Evolutionary conservation across 92 coral and sea anemone genomes (phyloP).

Genomic region (Metridium senile): DNA sequence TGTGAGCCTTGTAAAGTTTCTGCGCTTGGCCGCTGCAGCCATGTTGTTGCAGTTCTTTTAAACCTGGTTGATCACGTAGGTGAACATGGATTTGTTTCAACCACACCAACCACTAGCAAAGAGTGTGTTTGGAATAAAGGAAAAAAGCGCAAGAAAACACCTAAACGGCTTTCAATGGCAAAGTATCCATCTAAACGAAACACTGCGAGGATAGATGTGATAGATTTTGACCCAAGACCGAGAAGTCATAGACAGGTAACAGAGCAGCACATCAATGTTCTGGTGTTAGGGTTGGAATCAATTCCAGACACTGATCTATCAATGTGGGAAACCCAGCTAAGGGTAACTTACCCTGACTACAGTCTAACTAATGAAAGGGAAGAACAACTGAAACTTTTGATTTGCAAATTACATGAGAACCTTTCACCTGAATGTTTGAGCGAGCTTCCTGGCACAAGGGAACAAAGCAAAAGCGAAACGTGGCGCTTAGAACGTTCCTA

Average conservation of each 20-base stretch:
- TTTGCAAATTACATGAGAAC: neutral
- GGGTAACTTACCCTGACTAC: slow-evolving; percentile 15
- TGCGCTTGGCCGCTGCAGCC: slow-evolving; percentile 57
- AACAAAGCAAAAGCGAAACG: neutral
- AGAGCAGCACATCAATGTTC: neutral
- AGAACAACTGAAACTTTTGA: neutral
- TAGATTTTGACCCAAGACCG: slow-evolving; percentile 50
- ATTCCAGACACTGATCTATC: slow-evolving; percentile 12
- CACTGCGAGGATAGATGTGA: neutral
- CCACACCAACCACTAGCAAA: slow-evolving; percentile 31
- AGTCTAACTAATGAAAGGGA: neutral
- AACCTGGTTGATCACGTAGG: slow-evolving; percentile 10
- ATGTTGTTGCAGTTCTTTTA: slow-evolving; percentile 49
- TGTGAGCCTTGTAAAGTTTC: slow-evolving; percentile 53
- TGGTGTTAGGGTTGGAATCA: neutral
- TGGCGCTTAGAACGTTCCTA: slow-evolving; percentile 28
- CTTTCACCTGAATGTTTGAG: neutral
- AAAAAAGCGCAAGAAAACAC: slow-evolving; percentile 34
- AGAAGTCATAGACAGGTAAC: slow-evolving; percentile 15
- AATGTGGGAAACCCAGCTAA: slow-evolving; percentile 43
- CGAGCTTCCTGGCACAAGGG: slow-evolving; percentile 14
- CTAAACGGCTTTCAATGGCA: slow-evolving; percentile 25
- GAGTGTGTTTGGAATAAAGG: slow-evolving; percentile 51
- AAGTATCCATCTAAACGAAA: slow-evolving; percentile 12
- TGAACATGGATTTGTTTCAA: slow-evolving; percentile 5